A percentile compares a stretch with the other conserved stretches of the same genome.
These are phyloP conservation scores for Teinopalpus imperialis DNA, from an alignment of 2,888 invertebrate genomes.

Conservation along the genomic window DNA sequence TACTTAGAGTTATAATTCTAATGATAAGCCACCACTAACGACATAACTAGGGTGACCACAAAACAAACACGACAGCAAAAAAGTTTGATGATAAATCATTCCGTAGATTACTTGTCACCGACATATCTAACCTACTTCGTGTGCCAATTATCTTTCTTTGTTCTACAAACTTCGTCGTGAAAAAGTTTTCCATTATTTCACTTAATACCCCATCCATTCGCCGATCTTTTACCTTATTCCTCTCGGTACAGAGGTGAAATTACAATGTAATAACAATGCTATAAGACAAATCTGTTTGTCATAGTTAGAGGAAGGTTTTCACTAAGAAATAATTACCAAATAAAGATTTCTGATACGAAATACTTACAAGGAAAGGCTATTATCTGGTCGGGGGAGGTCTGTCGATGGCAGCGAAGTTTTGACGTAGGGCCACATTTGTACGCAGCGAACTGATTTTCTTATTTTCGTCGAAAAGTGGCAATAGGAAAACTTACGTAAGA, in stretches of 20 bases:
- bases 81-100: slow-evolving; percentile 24
- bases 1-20: too few species aligned
- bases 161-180: slow-evolving; percentile 19
- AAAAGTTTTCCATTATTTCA: slow-evolving; percentile 26
- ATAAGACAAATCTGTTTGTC: slow-evolving; percentile 49
- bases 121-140: slow-evolving; percentile 11
- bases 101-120: slow-evolving; percentile 24
- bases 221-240: slow-evolving; percentile 7
- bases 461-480: slow-evolving; percentile 12
- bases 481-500: slow-evolving; percentile 1
- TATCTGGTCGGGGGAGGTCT: slow-evolving; percentile 33
- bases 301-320: slow-evolving; percentile 39
- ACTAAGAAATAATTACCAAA: slow-evolving; percentile 46
- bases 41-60: not conserved
- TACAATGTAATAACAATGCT: slow-evolving; percentile 27
- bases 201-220: slow-evolving; percentile 6
- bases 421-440: slow-evolving; percentile 20
- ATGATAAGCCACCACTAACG: too few species aligned
- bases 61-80: slow-evolving; percentile 10
- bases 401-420: slow-evolving; percentile 31
- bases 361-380: slow-evolving; percentile 41
- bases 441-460: slow-evolving; percentile 19
- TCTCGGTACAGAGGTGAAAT: slow-evolving; percentile 5
- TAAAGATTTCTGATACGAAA: slow-evolving; percentile 47
- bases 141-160: slow-evolving; percentile 24